phyloP scores from a whole-genome alignment of 2,113 vertebrate genomes.

The Epinephelus fuscoguttatus region DNA sequence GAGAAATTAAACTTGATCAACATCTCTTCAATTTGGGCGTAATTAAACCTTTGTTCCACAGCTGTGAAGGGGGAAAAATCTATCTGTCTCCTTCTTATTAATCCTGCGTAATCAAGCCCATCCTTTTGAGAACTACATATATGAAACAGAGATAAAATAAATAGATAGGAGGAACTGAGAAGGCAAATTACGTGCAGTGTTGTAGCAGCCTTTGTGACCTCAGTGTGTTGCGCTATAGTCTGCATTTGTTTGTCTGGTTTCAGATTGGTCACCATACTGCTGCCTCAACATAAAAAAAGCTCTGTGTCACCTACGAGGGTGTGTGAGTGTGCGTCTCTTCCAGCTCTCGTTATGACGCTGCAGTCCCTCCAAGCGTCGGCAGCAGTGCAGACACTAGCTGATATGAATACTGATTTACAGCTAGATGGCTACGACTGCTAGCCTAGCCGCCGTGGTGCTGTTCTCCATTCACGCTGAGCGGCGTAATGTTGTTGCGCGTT shows the following conservation, averaged over 20 bases:
- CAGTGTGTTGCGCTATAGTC: background rate
- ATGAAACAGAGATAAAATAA: background rate
- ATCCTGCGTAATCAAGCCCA: background rate
- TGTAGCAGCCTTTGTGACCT: background rate
- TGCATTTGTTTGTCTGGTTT: slow-evolving; percentile 13
- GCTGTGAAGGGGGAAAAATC: no score
- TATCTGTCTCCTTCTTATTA: background rate
- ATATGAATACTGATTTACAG: slow-evolving; percentile 75
- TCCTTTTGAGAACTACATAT: background rate
- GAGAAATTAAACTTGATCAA: background rate
- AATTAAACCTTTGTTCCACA: background rate
- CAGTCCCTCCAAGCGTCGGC: slow-evolving; percentile 61
- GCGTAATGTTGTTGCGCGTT: slow-evolving; percentile 57
- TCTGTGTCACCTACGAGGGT: slow-evolving; percentile 15
- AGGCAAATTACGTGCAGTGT: background rate
- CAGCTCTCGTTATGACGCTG: slow-evolving; percentile 57
- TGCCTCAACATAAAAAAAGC: slow-evolving; percentile 38
- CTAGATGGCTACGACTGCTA: slow-evolving; percentile 41
- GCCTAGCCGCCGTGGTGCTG: slow-evolving; percentile 41
- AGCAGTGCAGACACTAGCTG: slow-evolving; percentile 70
- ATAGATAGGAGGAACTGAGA: background rate
- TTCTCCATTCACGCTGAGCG: slow-evolving; percentile 69
- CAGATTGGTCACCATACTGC: slow-evolving; percentile 24
- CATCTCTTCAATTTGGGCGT: background rate
- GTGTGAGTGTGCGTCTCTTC: slow-evolving; percentile 39